Conservation (phyloP, 2,888 invertebrate genomes). For the Agriotes lineatus region DNA sequence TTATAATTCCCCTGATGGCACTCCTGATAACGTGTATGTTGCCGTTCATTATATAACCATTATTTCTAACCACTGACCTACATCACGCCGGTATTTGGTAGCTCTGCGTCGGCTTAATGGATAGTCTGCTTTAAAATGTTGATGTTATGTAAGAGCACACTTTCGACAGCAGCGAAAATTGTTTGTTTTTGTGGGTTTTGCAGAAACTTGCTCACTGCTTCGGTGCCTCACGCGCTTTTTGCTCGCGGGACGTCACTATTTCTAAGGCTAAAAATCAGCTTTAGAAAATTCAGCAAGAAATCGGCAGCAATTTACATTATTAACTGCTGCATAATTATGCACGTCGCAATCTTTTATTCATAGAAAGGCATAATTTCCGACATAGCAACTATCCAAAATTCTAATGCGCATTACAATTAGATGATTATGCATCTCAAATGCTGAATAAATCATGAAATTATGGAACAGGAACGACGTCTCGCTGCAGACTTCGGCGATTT, state of each 20-base stretch:
- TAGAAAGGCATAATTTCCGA: constrained; percentile 1
- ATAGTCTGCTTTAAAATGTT: background rate
- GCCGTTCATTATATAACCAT: constrained; percentile 1
- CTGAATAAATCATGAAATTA: constrained; percentile 5
- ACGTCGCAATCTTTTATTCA: constrained; percentile 5
- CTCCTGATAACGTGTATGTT: background rate
- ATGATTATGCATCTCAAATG: constrained; percentile 3
- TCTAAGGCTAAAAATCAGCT: too few species aligned
- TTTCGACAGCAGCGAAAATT: background rate
- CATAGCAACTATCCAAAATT: constrained; percentile 12
- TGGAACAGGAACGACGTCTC: background rate
- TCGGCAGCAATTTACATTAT: background rate
- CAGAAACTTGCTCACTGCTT: too few species aligned
- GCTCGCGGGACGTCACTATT: too few species aligned
- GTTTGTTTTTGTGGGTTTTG: background rate
- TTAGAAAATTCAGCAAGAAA: background rate
- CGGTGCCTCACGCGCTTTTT: too few species aligned
- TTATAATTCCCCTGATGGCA: background rate
- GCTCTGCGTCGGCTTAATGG: background rate
- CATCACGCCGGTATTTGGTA: background rate
- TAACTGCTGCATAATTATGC: background rate
- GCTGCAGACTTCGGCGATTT: background rate
- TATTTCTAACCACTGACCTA: constrained; percentile 14
- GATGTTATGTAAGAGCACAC: background rate
- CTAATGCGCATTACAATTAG: constrained; percentile 7